Evolutionary conservation across 37 sponge, comb jelly and placozoan genomes (phyloP), one percentile per base, ranked within the genome.

Genomic region (Ephydatia muelleri): DNA sequence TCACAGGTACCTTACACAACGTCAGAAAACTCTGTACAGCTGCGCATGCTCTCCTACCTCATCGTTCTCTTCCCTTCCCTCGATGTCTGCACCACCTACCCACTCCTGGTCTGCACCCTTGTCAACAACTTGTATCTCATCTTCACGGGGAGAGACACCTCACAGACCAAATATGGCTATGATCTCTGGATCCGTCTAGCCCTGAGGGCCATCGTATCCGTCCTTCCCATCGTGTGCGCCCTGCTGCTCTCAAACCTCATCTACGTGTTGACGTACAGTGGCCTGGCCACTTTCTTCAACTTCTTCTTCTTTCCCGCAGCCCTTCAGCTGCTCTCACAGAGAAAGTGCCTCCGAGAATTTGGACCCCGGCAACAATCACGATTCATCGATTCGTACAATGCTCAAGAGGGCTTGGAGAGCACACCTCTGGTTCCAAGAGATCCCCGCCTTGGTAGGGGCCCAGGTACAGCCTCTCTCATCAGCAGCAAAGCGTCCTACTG

Each of bases 61-160:
- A 82, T 97, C 36, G 85, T 97, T 28, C 74, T 97, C 38, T 97
- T 94, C 83, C 97, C 97, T 29, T 92, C 95, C 28, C 40, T 97
- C 37, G 97, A 97, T 40, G 91, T 97, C 31, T n/a, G 68, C 35
- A 94, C 97, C 13, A 95, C 93, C 75, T 97, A 87, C 75, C 97
- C 97, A 21, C 86, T 97, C 12, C 70, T 75, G 22, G 93, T 94
- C 23, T 68, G 81, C 77, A 77, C 88, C 23, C 64, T 91, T 4
- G 77, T 76, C 75, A 95, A 94, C 80, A 97, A 93, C 76, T 28
- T 94, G 36, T 94, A 88, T 76, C 35, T 83, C 29, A 77, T 89
- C 1, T 35, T 94, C 3, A 76, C 67, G 30, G 90, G 94, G 0
- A 40, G 72, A 34, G 94, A 92, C 76, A 88, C 88, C 30, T 77